These are phyloP conservation scores for Hemistola chrysoprasaria DNA, from an alignment of 2,888 invertebrate genomes.

Conservation along the genomic window DNA sequence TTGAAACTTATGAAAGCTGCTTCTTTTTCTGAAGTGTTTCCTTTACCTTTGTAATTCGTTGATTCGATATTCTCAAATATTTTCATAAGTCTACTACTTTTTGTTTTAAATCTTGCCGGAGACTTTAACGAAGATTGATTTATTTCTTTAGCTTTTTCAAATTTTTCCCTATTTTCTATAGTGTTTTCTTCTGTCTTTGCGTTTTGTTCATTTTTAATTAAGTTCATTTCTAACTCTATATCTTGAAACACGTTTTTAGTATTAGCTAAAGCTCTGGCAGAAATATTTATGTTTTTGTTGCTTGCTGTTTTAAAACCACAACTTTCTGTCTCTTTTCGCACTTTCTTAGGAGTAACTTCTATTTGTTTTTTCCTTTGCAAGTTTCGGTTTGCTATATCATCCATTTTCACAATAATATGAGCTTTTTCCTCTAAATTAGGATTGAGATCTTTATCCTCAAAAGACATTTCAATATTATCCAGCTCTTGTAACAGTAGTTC, in stretches of 20 bases:
- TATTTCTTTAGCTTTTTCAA: too few species aligned
- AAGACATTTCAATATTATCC: not conserved
- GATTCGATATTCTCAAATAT: slow-evolving; percentile 46
- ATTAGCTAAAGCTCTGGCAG: not conserved
- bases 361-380: too few species aligned
- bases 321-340: slow-evolving; percentile 19
- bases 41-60: slow-evolving; percentile 32
- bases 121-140: too few species aligned
- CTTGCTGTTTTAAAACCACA: slow-evolving; percentile 58
- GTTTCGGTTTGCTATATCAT: too few species aligned
- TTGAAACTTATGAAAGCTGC: slow-evolving; percentile 42
- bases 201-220: too few species aligned
- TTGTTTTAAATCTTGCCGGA: too few species aligned
- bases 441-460: too few species aligned
- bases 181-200: too few species aligned
- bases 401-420: too few species aligned
- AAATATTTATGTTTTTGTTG: slow-evolving; percentile 41
- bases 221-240: slow-evolving; percentile 3
- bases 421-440: too few species aligned
- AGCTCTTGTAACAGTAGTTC: not conserved
- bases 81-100: slow-evolving; percentile 41
- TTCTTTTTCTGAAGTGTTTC: not conserved
- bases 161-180: too few species aligned
- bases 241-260: slow-evolving; percentile 10
- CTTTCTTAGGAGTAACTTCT: too few species aligned